Evolutionary conservation across 1,140 invertebrate genomes (phyloP).

Genomic region (Helicoverpa armigera): DNA sequence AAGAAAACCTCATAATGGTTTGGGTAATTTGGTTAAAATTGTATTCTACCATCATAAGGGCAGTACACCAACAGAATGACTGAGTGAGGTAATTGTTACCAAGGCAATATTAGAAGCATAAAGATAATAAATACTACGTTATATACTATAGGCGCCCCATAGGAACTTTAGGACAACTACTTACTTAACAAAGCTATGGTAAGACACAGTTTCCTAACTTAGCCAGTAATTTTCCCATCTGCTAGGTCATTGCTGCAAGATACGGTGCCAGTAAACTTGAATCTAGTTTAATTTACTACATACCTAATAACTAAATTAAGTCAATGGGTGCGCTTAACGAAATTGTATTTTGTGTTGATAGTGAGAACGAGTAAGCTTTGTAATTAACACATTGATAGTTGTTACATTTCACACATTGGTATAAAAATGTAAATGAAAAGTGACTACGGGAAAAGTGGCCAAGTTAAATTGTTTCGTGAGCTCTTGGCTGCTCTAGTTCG

Average conservation of each 20-base stretch:
- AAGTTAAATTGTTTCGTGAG: slow-evolving; percentile 25
- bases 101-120: too few relatives aligned
- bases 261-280: not conserved
- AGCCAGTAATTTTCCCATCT: not conserved
- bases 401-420: not conserved
- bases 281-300: not conserved
- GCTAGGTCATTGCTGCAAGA: not conserved
- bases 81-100: not conserved
- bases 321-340: too few relatives aligned
- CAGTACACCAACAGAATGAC: not conserved
- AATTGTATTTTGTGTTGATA: too few relatives aligned
- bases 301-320: not conserved
- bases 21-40: slow-evolving; percentile 22
- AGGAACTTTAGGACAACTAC: not conserved
- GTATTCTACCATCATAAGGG: not conserved
- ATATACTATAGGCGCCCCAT: not conserved
- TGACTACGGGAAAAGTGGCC: not conserved
- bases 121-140: not conserved
- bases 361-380: too few relatives aligned
- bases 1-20: not conserved
- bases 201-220: not conserved
- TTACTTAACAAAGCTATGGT: slow-evolving; percentile 18
- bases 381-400: not conserved
- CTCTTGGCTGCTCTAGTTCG: not conserved
- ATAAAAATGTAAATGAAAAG: slow-evolving; percentile 11